Percentiles rank a stretch among this genome's conserved stretches.
Conservation (phyloP, 2,888 invertebrate genomes). For the Lydus trimaculatus region DNA sequence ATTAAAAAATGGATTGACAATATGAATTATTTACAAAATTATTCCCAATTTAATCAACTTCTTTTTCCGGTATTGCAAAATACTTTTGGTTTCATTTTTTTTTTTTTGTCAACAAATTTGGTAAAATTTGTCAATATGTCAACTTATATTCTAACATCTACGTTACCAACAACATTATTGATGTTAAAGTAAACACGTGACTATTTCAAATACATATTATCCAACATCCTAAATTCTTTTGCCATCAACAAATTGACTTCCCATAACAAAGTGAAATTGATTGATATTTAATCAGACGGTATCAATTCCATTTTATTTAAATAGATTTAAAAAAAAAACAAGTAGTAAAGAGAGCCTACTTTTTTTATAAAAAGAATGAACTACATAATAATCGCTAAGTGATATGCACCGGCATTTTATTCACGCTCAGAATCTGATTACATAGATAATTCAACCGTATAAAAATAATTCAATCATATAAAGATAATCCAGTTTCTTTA, state of each 20-base stretch:
- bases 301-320: conserved; percentile 9
- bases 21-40: neutral
- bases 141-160: conserved; percentile 13
- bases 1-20: neutral
- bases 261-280: conserved; percentile 9
- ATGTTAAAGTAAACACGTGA: conserved; percentile 12
- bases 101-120: neutral
- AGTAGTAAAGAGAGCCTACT: neutral
- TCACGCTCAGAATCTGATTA: conserved; percentile 28
- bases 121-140: conserved; percentile 14
- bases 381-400: conserved; percentile 23
- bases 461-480: no score
- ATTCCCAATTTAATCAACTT: neutral
- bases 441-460: conserved; percentile 21
- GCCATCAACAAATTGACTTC: conserved; percentile 11
- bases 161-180: conserved; percentile 12
- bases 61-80: neutral
- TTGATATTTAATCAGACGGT: conserved; percentile 7
- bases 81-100: neutral
- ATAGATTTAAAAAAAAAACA: neutral
- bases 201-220: conserved; percentile 11
- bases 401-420: conserved; percentile 29
- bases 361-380: conserved; percentile 6
- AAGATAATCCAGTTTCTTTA: neutral
- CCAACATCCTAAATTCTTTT: neutral